Evolutionary conservation across 1,140 invertebrate species (phyloP).

Genomic region (Drosophila miranda): DNA sequence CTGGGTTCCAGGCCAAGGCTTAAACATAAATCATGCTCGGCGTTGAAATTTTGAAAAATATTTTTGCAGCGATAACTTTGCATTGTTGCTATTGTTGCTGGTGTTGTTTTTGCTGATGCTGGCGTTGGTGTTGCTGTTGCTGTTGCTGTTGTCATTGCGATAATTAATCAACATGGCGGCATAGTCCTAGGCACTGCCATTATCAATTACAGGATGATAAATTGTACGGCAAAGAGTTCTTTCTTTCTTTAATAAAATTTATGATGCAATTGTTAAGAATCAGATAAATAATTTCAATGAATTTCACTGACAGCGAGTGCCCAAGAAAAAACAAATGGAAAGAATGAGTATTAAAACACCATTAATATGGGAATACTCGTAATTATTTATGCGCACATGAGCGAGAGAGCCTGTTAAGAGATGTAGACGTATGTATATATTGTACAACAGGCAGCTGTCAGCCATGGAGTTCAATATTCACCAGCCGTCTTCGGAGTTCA

Average conservation of each 20-base stretch:
- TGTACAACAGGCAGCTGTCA: too few species aligned
- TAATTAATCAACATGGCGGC: conserved; percentile 73
- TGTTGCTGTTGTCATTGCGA: conserved; percentile 67
- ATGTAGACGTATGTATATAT: too few species aligned
- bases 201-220: conserved; percentile 78
- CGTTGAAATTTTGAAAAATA: conserved; percentile 72
- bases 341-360: conserved; percentile 40
- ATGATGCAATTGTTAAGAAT: conserved; percentile 69
- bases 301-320: conserved; percentile 7
- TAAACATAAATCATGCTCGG: conserved; percentile 67
- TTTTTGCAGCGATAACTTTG: conserved; percentile 72
- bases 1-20: conserved; percentile 35
- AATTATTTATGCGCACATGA: conserved; percentile 30
- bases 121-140: conserved; percentile 1
- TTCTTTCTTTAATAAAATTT: conserved; percentile 74
- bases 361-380: conserved; percentile 32
- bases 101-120: conserved; percentile 2
- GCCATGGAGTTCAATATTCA: too few species aligned
- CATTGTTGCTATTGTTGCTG: conserved; percentile 50
- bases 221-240: conserved; percentile 62
- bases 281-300: conserved; percentile 62
- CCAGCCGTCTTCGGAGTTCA: too few species aligned
- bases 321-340: background rate
- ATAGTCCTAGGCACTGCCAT: conserved; percentile 70
- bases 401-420: too few species aligned